Conservation (phyloP, 2,797 vertebrate genomes). For the Phylloscopus collybita region DNA sequence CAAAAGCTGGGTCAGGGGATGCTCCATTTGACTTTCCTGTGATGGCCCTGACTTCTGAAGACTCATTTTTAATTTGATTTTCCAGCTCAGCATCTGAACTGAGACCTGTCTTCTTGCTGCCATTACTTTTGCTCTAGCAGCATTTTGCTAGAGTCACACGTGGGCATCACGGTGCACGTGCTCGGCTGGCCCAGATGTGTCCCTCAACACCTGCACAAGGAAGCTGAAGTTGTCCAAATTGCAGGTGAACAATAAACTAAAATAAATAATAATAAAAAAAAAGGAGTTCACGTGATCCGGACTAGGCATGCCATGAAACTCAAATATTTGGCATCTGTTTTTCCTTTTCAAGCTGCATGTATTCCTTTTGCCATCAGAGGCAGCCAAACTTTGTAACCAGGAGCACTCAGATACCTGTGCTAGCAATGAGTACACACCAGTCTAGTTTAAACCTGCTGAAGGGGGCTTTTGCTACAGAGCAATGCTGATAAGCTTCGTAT, state of each 20-base stretch:
- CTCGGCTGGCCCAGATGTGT: background rate
- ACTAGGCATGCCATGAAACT: background rate
- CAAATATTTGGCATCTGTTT: background rate
- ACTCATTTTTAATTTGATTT: background rate
- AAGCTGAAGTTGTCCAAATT: background rate
- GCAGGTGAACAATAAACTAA: background rate
- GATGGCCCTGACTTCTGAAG: background rate
- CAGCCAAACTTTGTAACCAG: background rate
- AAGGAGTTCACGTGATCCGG: rapidly evolving
- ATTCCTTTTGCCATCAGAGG: background rate
- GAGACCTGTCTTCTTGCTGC: background rate
- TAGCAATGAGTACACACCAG: background rate
- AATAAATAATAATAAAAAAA: background rate
- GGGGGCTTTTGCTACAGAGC: background rate
- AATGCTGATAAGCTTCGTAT: background rate
- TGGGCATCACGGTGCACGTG: rapidly evolving
- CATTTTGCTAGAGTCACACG: background rate
- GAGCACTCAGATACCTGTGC: background rate
- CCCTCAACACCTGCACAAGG: background rate
- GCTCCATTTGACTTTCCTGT: background rate
- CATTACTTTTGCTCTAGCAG: background rate
- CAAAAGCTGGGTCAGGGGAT: background rate
- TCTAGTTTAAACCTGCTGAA: background rate
- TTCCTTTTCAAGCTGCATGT: background rate
- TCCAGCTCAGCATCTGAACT: constrained; percentile 3